A percentile compares a stretch with the other conserved stretches of the same genome.
Evolutionary conservation across 1,140 invertebrate genomes (phyloP).

Genomic region (Drosophila ambigua): DNA sequence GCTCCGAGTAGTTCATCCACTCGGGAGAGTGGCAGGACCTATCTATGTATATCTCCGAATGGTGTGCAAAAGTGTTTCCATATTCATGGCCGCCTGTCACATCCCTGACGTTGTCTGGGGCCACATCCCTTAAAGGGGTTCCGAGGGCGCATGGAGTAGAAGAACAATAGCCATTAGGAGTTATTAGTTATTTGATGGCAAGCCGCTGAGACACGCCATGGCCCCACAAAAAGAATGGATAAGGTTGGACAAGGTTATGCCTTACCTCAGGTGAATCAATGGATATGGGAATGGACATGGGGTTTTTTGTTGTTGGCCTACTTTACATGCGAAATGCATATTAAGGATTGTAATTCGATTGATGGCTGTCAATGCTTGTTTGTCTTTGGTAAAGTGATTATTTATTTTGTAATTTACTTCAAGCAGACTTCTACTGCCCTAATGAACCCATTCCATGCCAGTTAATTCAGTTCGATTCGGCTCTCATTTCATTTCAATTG

Average conservation of each 20-base stretch:
- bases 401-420: background rate
- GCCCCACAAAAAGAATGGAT: slow-evolving; percentile 35
- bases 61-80: slow-evolving; percentile 25
- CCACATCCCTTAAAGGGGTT: slow-evolving; percentile 5
- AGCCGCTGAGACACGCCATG: slow-evolving; percentile 19
- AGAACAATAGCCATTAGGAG: slow-evolving; percentile 54
- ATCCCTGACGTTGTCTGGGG: slow-evolving; percentile 8
- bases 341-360: slow-evolving; percentile 25
- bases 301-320: background rate
- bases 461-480: background rate
- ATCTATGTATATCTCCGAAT: background rate
- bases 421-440: too few relatives aligned
- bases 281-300: slow-evolving; percentile 1
- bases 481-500: background rate
- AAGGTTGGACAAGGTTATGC: slow-evolving; percentile 48
- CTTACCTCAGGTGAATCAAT: slow-evolving; percentile 11
- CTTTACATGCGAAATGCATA: slow-evolving; percentile 33
- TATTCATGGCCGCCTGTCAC: slow-evolving; percentile 48
- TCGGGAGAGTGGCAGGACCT: too few relatives aligned
- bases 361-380: slow-evolving; percentile 9
- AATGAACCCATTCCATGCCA: too few relatives aligned
- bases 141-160: background rate
- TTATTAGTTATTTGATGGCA: slow-evolving; percentile 57
- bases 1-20: background rate
- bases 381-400: background rate